These are phyloP conservation scores for Varanus salvator DNA, from an alignment of 2,113 vertebrate species.

Conservation along the genomic window DNA sequence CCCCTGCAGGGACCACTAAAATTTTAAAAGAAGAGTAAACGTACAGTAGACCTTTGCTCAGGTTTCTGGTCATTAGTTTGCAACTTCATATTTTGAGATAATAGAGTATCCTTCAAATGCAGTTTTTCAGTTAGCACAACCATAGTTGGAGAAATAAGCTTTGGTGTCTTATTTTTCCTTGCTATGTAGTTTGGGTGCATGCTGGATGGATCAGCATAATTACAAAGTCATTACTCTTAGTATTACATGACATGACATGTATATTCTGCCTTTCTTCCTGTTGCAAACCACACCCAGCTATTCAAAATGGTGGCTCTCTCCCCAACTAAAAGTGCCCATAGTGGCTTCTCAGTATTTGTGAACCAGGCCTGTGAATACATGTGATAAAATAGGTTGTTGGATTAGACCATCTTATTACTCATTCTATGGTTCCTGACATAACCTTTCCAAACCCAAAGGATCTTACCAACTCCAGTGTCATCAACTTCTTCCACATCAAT, in stretches of 20 bases:
- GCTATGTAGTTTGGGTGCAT: no score
- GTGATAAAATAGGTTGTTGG: not conserved
- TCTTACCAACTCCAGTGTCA: constrained; percentile 78
- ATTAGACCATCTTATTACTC: not conserved
- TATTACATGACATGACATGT: no score
- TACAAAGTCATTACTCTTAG: no score
- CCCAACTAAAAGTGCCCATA: not conserved
- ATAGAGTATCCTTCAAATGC: not conserved
- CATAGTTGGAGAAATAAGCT: no score
- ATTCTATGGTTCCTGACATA: not conserved
- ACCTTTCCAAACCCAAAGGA: not conserved
- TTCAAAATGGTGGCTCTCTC: no score
- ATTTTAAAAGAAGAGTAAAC: not conserved
- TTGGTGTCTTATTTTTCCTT: no score
- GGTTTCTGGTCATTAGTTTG: not conserved
- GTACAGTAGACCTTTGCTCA: not conserved
- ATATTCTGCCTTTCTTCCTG: no score
- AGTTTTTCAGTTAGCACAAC: not conserved
- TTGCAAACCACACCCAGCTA: no score
- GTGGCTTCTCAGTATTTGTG: no score
- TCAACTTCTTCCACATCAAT: constrained; percentile 88
- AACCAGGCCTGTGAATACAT: not conserved
- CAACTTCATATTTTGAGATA: not conserved
- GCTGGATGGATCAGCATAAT: no score
- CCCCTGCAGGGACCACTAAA: not conserved